Evolutionary conservation across 1,140 invertebrate species (phyloP).

Genomic region (Thrips palmi): DNA sequence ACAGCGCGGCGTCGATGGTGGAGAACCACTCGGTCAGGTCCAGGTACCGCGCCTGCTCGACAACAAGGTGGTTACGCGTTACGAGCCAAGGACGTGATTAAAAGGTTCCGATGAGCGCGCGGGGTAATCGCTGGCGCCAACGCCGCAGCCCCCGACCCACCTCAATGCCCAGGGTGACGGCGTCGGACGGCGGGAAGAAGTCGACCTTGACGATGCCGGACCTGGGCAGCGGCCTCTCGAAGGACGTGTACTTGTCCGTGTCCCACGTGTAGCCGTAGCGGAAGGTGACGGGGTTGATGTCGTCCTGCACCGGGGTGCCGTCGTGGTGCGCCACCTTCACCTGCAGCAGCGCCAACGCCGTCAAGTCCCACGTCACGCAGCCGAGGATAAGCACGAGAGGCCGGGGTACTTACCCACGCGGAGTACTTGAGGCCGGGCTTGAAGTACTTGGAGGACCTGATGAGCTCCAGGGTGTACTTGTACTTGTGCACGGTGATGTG

Average conservation of each 20-base stretch:
- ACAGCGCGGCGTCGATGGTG: slow-evolving; percentile 52
- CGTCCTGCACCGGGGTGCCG: slow-evolving; percentile 43
- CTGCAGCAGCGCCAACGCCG: slow-evolving; percentile 23
- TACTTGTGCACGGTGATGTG: slow-evolving; percentile 58
- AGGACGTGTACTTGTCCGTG: slow-evolving; percentile 38
- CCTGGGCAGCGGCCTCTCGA: slow-evolving; percentile 35
- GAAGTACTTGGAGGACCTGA: slow-evolving; percentile 65
- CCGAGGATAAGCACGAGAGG: too few relatives aligned
- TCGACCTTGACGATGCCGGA: slow-evolving; percentile 51
- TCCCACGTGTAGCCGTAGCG: slow-evolving; percentile 46
- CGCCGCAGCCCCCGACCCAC: too few relatives aligned
- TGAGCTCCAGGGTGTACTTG: slow-evolving; percentile 64
- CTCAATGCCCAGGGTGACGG: slow-evolving; percentile 37
- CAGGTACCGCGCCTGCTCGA: slow-evolving; percentile 40
- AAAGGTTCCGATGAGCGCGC: too few relatives aligned
- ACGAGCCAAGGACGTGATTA: background rate
- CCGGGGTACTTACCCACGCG: slow-evolving; percentile 42
- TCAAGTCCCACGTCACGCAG: too few relatives aligned
- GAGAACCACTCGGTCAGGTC: slow-evolving; percentile 61
- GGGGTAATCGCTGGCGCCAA: too few relatives aligned
- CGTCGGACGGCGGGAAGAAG: slow-evolving; percentile 41
- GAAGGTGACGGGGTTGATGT: slow-evolving; percentile 38
- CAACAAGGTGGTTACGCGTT: slow-evolving; percentile 1
- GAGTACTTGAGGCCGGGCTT: slow-evolving; percentile 72
- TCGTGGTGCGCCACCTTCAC: slow-evolving; percentile 57